Conservation (phyloP, 2,113 vertebrate species). For the Eudorcas thomsonii region DNA sequence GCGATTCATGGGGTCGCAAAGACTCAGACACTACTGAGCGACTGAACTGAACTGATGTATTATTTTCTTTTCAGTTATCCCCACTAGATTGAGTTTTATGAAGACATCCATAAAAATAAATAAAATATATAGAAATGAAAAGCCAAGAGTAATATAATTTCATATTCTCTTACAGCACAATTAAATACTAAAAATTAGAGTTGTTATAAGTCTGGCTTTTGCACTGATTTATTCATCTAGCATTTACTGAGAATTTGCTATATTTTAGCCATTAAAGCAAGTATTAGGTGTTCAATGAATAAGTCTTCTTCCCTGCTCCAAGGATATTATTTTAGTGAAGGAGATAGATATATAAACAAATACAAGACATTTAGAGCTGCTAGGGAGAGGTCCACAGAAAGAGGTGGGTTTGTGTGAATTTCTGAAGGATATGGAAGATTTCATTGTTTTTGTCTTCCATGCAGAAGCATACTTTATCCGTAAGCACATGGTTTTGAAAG, state of each 20-base stretch:
- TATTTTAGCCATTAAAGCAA: neutral
- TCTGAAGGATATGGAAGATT: neutral
- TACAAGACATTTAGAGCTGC: neutral
- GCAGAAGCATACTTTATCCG: neutral
- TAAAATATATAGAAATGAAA: constrained; percentile 4
- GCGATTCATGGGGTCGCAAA: no score
- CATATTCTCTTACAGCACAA: neutral
- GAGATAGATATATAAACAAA: neutral
- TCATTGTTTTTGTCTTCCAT: neutral
- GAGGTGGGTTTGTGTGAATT: neutral
- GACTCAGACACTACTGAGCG: no score
- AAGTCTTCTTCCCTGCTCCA: neutral
- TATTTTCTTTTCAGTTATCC: neutral
- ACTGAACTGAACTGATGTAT: no score
- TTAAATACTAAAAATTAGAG: neutral
- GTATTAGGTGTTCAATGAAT: neutral
- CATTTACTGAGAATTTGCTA: neutral
- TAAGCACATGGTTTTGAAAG: neutral
- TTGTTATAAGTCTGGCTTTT: neutral
- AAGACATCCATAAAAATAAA: neutral
- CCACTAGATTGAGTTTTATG: neutral
- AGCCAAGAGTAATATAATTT: neutral
- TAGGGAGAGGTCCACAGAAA: neutral
- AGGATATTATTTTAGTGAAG: neutral
- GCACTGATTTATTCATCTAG: neutral